Conservation (phyloP, 2,797 vertebrate species). For the Sebastes iracundus region DNA sequence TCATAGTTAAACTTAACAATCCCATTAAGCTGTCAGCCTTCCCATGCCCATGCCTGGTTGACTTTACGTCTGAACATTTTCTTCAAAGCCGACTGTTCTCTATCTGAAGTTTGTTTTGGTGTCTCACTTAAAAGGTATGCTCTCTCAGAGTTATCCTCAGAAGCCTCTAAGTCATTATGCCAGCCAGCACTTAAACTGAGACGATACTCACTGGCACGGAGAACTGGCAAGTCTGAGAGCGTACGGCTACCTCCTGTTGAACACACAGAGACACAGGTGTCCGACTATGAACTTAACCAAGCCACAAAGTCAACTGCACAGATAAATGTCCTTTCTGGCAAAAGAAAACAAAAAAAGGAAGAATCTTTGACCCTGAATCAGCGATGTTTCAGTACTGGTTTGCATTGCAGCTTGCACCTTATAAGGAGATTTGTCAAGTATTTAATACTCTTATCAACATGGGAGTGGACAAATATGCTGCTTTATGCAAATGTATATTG, state of each 20-base stretch:
- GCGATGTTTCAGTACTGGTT: background rate
- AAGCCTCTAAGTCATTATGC: background rate
- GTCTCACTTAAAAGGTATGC: background rate
- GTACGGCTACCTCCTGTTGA: background rate
- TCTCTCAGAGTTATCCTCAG: background rate
- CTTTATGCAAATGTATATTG: too few species aligned
- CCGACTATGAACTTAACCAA: background rate
- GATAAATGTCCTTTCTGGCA: background rate
- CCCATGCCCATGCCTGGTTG: background rate
- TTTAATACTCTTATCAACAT: too few species aligned
- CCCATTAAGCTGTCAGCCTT: constrained; percentile 51
- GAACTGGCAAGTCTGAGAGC: background rate
- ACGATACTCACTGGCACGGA: background rate
- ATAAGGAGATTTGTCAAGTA: too few species aligned
- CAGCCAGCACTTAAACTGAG: background rate
- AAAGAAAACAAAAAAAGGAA: background rate
- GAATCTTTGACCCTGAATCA: background rate
- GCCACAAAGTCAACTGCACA: background rate
- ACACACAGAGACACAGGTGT: background rate
- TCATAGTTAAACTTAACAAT: constrained; percentile 38
- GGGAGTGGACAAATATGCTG: too few species aligned
- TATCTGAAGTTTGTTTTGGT: constrained; percentile 1
- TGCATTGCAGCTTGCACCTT: background rate
- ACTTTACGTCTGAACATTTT: constrained; percentile 5
- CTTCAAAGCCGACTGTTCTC: constrained; percentile 8